Evolutionary conservation across 2,113 vertebrate genomes (phyloP).

Genomic region (Callopanchax toddi): DNA sequence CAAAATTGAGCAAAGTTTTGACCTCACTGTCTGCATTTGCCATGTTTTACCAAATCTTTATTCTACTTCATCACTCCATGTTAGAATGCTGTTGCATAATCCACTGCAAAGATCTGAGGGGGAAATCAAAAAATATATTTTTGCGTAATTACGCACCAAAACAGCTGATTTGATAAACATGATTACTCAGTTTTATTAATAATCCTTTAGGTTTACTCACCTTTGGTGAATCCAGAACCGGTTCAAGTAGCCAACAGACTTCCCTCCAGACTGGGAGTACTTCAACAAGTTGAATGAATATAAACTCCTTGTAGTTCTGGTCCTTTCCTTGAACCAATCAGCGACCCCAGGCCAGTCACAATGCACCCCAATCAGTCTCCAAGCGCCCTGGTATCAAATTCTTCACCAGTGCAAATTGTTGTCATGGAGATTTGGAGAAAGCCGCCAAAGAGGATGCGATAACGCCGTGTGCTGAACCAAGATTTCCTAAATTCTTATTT

Average conservation of each 20-base stretch:
- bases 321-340: constrained; percentile 96
- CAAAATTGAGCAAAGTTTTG: constrained; percentile 96
- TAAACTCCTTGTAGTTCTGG: constrained; percentile 93
- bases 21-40: constrained; percentile 94
- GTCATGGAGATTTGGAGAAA: constrained; percentile 93
- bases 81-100: constrained; percentile 13
- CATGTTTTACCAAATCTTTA: constrained; percentile 75
- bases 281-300: constrained; percentile 98
- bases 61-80: constrained; percentile 63
- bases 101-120: constrained; percentile 34
- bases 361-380: constrained; percentile 93
- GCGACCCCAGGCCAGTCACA: constrained; percentile 95
- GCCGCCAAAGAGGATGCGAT: constrained; percentile 70
- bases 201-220: constrained; percentile 46
- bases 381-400: constrained; percentile 94
- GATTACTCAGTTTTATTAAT: not conserved
- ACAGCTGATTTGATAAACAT: not conserved
- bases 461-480: constrained; percentile 23
- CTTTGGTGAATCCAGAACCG: constrained; percentile 21
- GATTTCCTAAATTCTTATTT: constrained; percentile 5
- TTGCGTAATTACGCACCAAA: constrained; percentile 20
- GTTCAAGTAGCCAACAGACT: constrained; percentile 28
- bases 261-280: constrained; percentile 79
- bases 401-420: constrained; percentile 97
- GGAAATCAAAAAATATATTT: not conserved